Percentiles rank a stretch among this genome's conserved stretches.
These are phyloP conservation scores for Lamprotornis superbus DNA, from an alignment of 2,113 vertebrate species.

Conservation along the genomic window DNA sequence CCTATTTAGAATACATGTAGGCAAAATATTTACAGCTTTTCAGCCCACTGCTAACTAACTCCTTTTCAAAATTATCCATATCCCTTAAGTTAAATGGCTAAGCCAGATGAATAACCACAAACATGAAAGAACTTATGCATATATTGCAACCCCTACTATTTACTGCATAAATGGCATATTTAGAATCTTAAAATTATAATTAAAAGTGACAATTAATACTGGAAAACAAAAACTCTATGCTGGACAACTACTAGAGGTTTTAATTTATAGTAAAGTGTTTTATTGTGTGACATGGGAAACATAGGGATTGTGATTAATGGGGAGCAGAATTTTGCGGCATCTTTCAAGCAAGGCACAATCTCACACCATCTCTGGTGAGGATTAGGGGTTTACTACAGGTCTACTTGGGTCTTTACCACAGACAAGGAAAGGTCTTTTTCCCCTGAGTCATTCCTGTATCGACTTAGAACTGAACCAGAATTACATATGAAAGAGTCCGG, in stretches of 20 bases:
- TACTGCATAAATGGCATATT: neutral
- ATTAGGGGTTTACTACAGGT: neutral
- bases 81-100: neutral
- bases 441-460: neutral
- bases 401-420: slow-evolving; percentile 29
- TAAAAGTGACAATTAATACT: neutral
- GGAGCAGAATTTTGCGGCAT: neutral
- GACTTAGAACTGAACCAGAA: neutral
- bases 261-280: neutral
- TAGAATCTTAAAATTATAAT: neutral
- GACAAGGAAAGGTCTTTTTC: slow-evolving; percentile 32
- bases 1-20: neutral
- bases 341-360: neutral
- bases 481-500: neutral
- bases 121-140: neutral
- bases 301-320: neutral
- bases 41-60: neutral
- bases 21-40: slow-evolving; percentile 42
- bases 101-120: slow-evolving; percentile 13
- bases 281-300: neutral
- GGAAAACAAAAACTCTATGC: neutral
- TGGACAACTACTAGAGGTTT: neutral
- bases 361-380: slow-evolving; percentile 7
- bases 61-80: slow-evolving; percentile 1
- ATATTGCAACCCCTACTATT: neutral